phyloP scores from a whole-genome alignment of 2,888 invertebrate species.

The Parthenolecanium corni region DNA sequence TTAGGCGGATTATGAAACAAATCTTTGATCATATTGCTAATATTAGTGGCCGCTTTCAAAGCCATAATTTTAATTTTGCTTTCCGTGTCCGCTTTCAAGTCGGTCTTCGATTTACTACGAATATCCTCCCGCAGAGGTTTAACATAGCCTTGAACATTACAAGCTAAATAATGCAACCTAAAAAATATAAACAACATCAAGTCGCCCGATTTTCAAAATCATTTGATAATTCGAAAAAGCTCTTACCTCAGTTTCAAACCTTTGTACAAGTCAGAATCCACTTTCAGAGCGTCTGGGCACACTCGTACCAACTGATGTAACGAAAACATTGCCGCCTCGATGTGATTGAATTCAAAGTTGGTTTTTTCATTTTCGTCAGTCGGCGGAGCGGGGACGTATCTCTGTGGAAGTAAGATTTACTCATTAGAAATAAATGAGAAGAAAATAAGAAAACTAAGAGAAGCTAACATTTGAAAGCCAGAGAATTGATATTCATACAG shows the following conservation, averaged over 20 bases:
- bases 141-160: constrained; percentile 76
- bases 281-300: constrained; percentile 60
- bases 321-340: constrained; percentile 76
- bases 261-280: constrained; percentile 64
- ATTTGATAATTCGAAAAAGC: neutral
- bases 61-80: constrained; percentile 67
- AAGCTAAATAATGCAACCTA: constrained; percentile 80
- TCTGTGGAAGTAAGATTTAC: constrained; percentile 42
- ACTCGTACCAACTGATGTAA: constrained; percentile 66
- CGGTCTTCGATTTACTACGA: constrained; percentile 50
- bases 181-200: constrained; percentile 30
- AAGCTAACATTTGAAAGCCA: too few species aligned
- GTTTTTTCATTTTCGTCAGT: constrained; percentile 44
- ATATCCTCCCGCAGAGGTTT: constrained; percentile 50
- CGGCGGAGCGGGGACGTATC: constrained; percentile 80
- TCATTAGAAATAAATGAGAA: neutral
- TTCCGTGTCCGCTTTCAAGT: constrained; percentile 43
- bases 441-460: too few species aligned
- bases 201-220: neutral
- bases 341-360: constrained; percentile 80
- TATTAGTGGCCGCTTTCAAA: constrained; percentile 81
- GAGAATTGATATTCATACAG: neutral
- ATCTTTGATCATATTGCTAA: constrained; percentile 83
- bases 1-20: constrained; percentile 88
- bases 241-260: constrained; percentile 57